Conservation (phyloP, 2,888 invertebrate genomes). For the Erebia ligea region DNA sequence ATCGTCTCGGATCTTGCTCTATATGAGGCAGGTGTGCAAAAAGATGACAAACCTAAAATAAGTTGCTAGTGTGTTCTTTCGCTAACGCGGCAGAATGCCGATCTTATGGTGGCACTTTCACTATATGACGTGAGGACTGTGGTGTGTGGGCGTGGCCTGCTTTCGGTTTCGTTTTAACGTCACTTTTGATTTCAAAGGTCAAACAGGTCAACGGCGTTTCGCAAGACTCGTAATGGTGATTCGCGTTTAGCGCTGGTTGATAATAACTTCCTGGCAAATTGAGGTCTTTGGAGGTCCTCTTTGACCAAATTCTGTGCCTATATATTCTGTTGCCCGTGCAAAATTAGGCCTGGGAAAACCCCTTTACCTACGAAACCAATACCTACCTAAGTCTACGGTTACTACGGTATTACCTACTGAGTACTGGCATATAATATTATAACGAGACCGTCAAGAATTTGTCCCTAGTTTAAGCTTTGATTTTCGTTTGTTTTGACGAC, state of each 20-base stretch:
- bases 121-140: slow-evolving; percentile 14
- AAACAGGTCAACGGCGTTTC: slow-evolving; percentile 11
- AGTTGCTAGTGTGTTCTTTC: background rate
- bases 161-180: slow-evolving; percentile 34
- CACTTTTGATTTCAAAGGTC: slow-evolving; percentile 39
- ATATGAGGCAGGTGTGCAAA: too few species aligned
- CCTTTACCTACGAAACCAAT: too few species aligned
- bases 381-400: too few species aligned
- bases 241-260: background rate
- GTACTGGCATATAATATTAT: too few species aligned
- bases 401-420: too few species aligned
- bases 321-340: background rate
- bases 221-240: slow-evolving; percentile 11
- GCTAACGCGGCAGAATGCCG: slow-evolving; percentile 11
- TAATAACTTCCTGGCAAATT: background rate
- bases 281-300: background rate
- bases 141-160: slow-evolving; percentile 20
- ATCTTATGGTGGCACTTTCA: slow-evolving; percentile 35
- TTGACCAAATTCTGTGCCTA: background rate
- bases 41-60: too few species aligned
- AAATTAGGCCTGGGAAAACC: too few species aligned
- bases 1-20: too few species aligned
- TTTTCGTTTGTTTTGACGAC: too few species aligned
- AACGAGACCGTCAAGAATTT: too few species aligned
- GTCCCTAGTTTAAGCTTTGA: too few species aligned